Conservation (phyloP, 2,113 vertebrate species). For the Platysternon megacephalum region DNA sequence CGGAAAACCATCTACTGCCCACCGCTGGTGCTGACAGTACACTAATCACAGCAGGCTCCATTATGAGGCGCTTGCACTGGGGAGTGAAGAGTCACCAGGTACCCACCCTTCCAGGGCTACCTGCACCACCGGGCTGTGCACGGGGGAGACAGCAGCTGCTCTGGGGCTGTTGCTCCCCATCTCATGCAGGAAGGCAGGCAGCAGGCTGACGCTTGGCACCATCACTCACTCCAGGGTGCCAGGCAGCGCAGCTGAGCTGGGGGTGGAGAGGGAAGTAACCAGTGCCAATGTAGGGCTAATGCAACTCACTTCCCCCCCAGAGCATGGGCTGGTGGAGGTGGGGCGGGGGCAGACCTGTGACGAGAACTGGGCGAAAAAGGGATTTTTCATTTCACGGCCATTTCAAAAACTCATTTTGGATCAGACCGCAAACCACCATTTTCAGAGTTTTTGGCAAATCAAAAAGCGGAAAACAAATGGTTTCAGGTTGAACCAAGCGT, state of each 20-base stretch:
- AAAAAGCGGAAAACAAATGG: neutral
- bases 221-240: neutral
- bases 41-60: neutral
- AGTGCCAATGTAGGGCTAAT: neutral
- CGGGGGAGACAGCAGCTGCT: neutral
- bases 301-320: neutral
- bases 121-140: rapidly evolving
- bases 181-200: neutral
- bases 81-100: neutral
- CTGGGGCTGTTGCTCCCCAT: neutral
- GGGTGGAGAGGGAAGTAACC: neutral
- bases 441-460: neutral
- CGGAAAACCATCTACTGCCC: neutral
- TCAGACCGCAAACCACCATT: neutral
- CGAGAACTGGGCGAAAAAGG: too few species aligned
- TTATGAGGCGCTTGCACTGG: neutral
- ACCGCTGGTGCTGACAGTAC: rapidly evolving
- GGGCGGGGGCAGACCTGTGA: neutral
- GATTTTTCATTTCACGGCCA: too few species aligned
- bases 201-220: neutral
- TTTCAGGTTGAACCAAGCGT: neutral
- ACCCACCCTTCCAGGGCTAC: neutral
- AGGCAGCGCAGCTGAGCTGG: neutral
- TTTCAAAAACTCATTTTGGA: neutral
- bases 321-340: neutral